Base-by-base conservation (phyloP, 2,113 vertebrate genomes). In the Lagopus leucura region DNA sequence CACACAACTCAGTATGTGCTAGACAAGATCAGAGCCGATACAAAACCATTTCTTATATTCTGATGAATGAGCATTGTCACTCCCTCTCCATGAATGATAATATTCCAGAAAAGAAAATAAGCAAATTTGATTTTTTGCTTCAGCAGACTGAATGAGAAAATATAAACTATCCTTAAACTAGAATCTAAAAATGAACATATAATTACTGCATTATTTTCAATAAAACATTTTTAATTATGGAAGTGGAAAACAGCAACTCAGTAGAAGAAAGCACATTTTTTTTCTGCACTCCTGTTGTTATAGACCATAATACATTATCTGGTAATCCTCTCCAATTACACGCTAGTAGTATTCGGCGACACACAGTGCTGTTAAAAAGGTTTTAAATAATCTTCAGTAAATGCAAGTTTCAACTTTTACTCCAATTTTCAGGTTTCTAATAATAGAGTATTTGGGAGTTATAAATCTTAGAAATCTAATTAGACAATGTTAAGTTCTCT, bases 381-480 rank as follows among this genome's bases (percentile, higher is more conserved):
- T 97, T 90, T 97, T 87, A 97, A 97, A 97, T 97, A 97, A 95
- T 95, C 80, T 92, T 93, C 86, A 93, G 77, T 60, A 95, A 96
- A 73, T 84, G 25, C 78, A 86, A 96, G 94, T 96, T 97, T 94
- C 94, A 97, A 96, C 57, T 97, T 97, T 92, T 91, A 61, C 58
- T 87, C 91, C 79, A 90, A 82, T 98, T 96, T 94, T 96, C 76
- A 88, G 82, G 47, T 96, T 97, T 96, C 97, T 97, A 97, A 97
- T 97, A 97, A 94, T 86, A 91, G 92, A 94, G 45, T 86, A 94
- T 96, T 92, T 96, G 94, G 97, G 96, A 77, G 94, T 95, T 97
- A 97, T 98, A 97, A 97, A 98, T 98, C 96, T 97, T 97, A 75
- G 90, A 95, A 97, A 98, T 97, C 97, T 98, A 98, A 98, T 98